A percentile compares a stretch with the other conserved stretches of the same genome.
Evolutionary conservation across 2,888 invertebrate genomes (phyloP).

Genomic region (Drosophila rellima): DNA sequence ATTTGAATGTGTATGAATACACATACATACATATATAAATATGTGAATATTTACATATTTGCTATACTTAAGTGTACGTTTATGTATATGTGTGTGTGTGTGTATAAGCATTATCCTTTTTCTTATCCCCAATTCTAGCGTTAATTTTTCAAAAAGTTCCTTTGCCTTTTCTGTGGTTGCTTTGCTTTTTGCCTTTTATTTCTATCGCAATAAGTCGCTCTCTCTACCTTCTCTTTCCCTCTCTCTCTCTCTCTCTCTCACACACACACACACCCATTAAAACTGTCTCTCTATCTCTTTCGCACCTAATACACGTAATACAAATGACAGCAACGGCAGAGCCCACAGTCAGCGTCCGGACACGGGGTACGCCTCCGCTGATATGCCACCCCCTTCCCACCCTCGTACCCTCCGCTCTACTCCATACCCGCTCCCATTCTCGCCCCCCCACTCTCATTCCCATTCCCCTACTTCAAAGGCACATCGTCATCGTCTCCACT

Average conservation of each 20-base stretch:
- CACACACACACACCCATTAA: too few species aligned
- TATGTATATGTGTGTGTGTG: constrained; percentile 7
- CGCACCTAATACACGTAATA: constrained; percentile 19
- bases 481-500: constrained; percentile 28
- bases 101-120: constrained; percentile 56
- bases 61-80: not conserved
- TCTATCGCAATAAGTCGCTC: constrained; percentile 7
- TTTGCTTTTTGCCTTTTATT: constrained; percentile 41
- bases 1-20: not conserved
- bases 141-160: constrained; percentile 72
- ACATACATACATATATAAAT: constrained; percentile 5
- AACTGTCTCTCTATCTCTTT: constrained; percentile 10
- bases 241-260: constrained; percentile 3
- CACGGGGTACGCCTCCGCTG: constrained; percentile 39
- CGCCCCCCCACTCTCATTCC: not conserved
- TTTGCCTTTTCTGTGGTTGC: constrained; percentile 57
- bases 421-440: constrained; percentile 1
- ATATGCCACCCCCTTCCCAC: constrained; percentile 1
- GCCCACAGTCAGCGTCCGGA: constrained; percentile 20
- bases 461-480: constrained; percentile 10
- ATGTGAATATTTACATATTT: constrained; percentile 3
- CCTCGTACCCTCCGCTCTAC: not conserved
- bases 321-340: constrained; percentile 22
- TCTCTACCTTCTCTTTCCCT: constrained; percentile 2
- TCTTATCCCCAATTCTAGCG: constrained; percentile 67